Base-by-base conservation (phyloP, 2,888 invertebrate genomes). In the Chrysomela aeneicollis region DNA sequence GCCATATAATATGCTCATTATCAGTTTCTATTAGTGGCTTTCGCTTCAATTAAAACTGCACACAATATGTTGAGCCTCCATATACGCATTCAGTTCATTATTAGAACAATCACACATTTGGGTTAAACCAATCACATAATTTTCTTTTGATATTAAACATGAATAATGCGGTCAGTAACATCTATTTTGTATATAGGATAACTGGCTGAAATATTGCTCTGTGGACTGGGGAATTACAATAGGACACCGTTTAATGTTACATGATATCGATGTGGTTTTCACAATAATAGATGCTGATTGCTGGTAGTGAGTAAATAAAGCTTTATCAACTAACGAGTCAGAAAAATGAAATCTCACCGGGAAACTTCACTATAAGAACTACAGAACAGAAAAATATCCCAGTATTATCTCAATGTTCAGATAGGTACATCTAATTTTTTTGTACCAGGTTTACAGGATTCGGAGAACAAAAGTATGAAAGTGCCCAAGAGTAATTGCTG, bases 71-170 rank as follows among this genome's bases (percentile, higher is more conserved):
- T 42, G n/a, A 1, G 15, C 15, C 12, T 42, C 42, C 15, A 42
- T 4, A 6, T 35, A 15, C 42, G 15, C 2, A 42, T 42, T 3
- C 2, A 42, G 26, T 5, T 5, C 26, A 42, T 42, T 3, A 42
- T 42, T 1, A 42, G 15, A 15, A 4, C 15, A 42, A 15, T n/a
- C 3, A 42, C n/a, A 42, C 17, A 42, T 55, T 55, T 35, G 3
- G 55, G 42, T 42, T 55, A 37, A 55, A 37, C 37, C 57, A 46
- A 46, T 57, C 18, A 47, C 47, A 30, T 37, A n/a, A 19, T 57
- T 12, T 46, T 57, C 46, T 18, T 57, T 22, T 57, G 57, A 46
- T 57, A 57, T 26, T 57, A 17, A 26, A 57, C 30, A 57, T 57
- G 26, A 21, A 57, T 57, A 46, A 46, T 57, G 57, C 42, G 42